A percentile compares a stretch with the other conserved stretches of the same genome.
Conservation (phyloP, 2,113 vertebrate genomes). For the Poeciliopsis retropinna region DNA sequence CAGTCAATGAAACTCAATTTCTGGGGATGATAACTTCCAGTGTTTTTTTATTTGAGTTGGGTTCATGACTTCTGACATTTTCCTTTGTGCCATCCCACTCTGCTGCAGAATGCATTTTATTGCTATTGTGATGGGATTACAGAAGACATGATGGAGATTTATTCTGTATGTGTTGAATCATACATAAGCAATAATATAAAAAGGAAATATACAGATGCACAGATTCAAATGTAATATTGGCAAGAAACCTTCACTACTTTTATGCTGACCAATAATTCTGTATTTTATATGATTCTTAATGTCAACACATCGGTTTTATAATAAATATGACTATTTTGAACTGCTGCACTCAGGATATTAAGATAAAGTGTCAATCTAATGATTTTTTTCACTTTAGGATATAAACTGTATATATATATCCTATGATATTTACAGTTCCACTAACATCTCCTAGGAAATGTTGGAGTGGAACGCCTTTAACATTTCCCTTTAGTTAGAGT, state of each 20-base stretch:
- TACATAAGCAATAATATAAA: not conserved
- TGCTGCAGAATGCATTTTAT: not conserved
- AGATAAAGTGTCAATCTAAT: not conserved
- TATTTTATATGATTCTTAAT: not conserved
- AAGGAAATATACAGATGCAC: not conserved
- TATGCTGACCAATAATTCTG: not conserved
- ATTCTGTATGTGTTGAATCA: not conserved
- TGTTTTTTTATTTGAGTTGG: constrained; percentile 1
- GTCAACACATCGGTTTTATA: not conserved
- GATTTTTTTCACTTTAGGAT: not conserved
- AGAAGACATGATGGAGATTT: not conserved
- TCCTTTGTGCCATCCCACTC: not conserved
- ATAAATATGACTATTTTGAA: not conserved
- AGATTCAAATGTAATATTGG: constrained; percentile 1
- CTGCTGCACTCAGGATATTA: not conserved
- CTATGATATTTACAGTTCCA: too few species aligned
- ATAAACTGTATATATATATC: not conserved
- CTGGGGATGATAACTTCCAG: not conserved
- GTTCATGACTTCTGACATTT: not conserved
- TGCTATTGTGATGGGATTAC: not conserved
- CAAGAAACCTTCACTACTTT: not conserved
- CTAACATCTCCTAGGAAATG: too few species aligned
- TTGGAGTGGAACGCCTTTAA: too few species aligned
- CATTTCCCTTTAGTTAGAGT: too few species aligned
- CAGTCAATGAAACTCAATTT: not conserved